phyloP scores from a whole-genome alignment of 2,888 invertebrate species.

The Geotrupes spiniger region DNA sequence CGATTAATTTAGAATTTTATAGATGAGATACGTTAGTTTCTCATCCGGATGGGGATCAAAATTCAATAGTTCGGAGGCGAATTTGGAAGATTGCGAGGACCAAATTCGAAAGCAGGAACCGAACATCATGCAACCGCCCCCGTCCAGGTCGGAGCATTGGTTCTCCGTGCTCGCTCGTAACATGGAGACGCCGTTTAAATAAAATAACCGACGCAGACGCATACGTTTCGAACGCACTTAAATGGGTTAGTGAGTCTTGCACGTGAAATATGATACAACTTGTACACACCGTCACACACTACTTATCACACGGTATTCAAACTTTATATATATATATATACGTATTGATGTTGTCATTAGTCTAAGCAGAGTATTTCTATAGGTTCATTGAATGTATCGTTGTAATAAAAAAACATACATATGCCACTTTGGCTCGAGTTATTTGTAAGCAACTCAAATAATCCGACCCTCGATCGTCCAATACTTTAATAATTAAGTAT shows the following conservation, averaged over 20 bases:
- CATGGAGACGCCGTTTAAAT: slow-evolving; percentile 25
- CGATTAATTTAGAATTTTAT: slow-evolving; percentile 29
- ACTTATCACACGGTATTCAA: no score
- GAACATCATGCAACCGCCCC: slow-evolving; percentile 40
- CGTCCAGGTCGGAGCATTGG: slow-evolving; percentile 51
- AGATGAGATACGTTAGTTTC: slow-evolving; percentile 61
- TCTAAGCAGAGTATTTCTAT: no score
- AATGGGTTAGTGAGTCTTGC: no score
- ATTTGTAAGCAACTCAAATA: no score
- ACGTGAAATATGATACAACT: neutral
- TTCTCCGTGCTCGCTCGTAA: slow-evolving; percentile 48
- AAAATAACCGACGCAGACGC: slow-evolving; percentile 33
- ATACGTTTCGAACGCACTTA: neutral
- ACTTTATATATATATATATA: no score
- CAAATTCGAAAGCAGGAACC: slow-evolving; percentile 37
- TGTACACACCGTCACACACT: no score
- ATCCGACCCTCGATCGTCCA: no score
- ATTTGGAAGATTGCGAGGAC: slow-evolving; percentile 60
- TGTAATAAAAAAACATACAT: no score
- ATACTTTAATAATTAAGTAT: no score
- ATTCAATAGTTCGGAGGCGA: slow-evolving; percentile 54
- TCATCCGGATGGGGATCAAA: slow-evolving; percentile 59
- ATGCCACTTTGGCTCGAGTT: no score
- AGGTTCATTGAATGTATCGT: no score
- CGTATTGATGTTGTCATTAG: no score